These are phyloP conservation scores for Thamnaconus septentrionalis DNA, from an alignment of 2,113 vertebrate genomes.

Conservation along the genomic window DNA sequence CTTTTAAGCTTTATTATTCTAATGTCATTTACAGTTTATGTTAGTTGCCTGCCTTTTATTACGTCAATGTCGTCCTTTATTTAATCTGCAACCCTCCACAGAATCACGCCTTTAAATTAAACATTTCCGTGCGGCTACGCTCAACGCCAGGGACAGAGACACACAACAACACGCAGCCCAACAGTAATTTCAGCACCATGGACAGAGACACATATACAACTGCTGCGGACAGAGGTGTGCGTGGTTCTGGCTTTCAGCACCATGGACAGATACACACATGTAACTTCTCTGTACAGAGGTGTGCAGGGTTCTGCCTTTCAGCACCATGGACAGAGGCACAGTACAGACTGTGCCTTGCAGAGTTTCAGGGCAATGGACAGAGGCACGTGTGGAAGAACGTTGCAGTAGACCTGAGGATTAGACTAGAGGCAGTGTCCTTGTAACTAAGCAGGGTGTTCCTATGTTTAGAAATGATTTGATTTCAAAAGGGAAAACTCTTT, in stretches of 20 bases:
- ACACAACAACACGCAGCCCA: neutral
- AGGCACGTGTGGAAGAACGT: too few species aligned
- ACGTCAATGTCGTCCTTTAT: conserved; percentile 16
- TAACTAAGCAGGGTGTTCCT: too few species aligned
- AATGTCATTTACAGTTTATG: conserved; percentile 7
- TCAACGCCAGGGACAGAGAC: conserved; percentile 38
- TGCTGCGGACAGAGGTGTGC: conserved; percentile 27
- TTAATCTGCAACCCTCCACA: neutral
- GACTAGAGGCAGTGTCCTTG: too few species aligned
- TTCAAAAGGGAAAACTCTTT: conserved; percentile 36
- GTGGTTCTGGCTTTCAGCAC: neutral
- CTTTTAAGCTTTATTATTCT: conserved; percentile 1
- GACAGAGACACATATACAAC: neutral
- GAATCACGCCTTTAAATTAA: neutral
- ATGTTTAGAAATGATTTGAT: neutral
- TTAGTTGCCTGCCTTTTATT: conserved; percentile 1
- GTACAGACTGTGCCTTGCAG: too few species aligned
- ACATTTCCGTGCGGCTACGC: too few species aligned
- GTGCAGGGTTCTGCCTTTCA: neutral
- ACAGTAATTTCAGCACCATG: conserved; percentile 15
- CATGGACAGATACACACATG: neutral
- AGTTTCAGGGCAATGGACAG: too few species aligned
- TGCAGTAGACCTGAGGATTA: too few species aligned
- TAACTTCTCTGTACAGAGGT: neutral
- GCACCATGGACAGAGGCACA: neutral